Percentiles rank a stretch among this genome's conserved stretches.
These are phyloP conservation scores for Tipula confusa DNA, from an alignment of 2,888 invertebrate genomes.

Conservation along the genomic window DNA sequence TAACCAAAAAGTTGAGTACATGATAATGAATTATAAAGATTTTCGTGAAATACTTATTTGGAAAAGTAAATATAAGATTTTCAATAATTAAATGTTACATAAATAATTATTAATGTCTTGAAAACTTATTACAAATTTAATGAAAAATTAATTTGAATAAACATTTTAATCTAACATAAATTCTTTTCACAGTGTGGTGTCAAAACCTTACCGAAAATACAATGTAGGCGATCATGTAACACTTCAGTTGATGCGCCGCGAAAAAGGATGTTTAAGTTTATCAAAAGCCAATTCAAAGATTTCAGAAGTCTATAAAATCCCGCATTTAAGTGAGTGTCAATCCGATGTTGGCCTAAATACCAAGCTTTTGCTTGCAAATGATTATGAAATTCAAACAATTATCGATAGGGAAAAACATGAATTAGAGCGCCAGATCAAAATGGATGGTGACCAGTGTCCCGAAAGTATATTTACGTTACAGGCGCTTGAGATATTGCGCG, in stretches of 20 bases:
- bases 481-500: slow-evolving; percentile 65
- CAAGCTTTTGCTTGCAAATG: slow-evolving; percentile 68
- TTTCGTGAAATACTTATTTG: slow-evolving; percentile 27
- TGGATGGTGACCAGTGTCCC: slow-evolving; percentile 66
- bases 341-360: slow-evolving; percentile 57
- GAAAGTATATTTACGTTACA: slow-evolving; percentile 83
- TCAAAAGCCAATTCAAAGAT: slow-evolving; percentile 38
- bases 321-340: slow-evolving; percentile 51
- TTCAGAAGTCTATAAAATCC: slow-evolving; percentile 44
- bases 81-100: neutral
- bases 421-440: slow-evolving; percentile 57
- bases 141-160: neutral
- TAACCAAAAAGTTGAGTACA: slow-evolving; percentile 21
- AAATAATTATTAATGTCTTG: neutral
- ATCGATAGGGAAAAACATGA: slow-evolving; percentile 69
- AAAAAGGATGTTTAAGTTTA: slow-evolving; percentile 53
- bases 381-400: slow-evolving; percentile 63
- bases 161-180: neutral
- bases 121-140: neutral
- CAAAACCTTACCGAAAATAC: slow-evolving; percentile 40
- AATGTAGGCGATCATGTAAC: slow-evolving; percentile 63
- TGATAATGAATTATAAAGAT: neutral
- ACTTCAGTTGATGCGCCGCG: slow-evolving; percentile 82
- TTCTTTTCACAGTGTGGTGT: slow-evolving; percentile 31
- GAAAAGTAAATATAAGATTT: neutral